Conservation (phyloP, 2,888 invertebrate species). For the Ceraclea dissimilis region DNA sequence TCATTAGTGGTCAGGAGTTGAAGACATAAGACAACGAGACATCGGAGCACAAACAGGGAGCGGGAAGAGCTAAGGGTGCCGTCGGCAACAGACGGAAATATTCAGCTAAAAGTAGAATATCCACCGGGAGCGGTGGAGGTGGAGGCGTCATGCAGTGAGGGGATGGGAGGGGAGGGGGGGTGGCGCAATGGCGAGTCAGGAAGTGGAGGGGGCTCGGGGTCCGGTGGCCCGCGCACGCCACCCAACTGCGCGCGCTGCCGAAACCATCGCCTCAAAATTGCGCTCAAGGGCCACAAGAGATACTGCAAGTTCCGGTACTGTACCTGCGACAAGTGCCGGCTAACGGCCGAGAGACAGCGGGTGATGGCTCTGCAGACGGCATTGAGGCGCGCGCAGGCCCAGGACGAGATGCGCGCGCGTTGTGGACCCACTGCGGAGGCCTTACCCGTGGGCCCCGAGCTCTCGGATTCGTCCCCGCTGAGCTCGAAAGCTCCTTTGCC, state of each 20-base stretch:
- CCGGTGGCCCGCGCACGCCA: constrained; percentile 65
- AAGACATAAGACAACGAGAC: too few species aligned
- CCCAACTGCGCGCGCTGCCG: constrained; percentile 90
- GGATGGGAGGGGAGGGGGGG: constrained; percentile 37
- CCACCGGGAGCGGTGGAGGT: constrained; percentile 23
- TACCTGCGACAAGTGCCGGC: constrained; percentile 76
- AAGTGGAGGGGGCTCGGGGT: constrained; percentile 48
- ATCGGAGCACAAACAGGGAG: too few species aligned
- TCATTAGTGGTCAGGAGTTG: not conserved
- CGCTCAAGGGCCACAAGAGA: constrained; percentile 86
- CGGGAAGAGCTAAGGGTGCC: not conserved
- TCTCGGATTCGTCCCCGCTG: constrained; percentile 27
- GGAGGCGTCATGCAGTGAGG: constrained; percentile 34
- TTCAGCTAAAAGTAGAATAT: constrained; percentile 23
- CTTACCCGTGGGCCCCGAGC: constrained; percentile 40
- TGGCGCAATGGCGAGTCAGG: constrained; percentile 46
- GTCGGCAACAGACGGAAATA: constrained; percentile 14
- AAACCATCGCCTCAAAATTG: constrained; percentile 83
- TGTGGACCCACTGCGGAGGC: constrained; percentile 38
- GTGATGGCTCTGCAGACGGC: constrained; percentile 89
- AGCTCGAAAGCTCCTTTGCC: constrained; percentile 9
- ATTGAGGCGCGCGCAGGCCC: constrained; percentile 72
- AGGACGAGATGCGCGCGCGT: constrained; percentile 66
- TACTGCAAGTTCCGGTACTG: constrained; percentile 83
- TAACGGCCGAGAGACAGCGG: constrained; percentile 79